Percentiles rank a stretch among this genome's conserved stretches.
Conservation (phyloP, 2,888 invertebrate genomes). For the Eupsilia transversa region DNA sequence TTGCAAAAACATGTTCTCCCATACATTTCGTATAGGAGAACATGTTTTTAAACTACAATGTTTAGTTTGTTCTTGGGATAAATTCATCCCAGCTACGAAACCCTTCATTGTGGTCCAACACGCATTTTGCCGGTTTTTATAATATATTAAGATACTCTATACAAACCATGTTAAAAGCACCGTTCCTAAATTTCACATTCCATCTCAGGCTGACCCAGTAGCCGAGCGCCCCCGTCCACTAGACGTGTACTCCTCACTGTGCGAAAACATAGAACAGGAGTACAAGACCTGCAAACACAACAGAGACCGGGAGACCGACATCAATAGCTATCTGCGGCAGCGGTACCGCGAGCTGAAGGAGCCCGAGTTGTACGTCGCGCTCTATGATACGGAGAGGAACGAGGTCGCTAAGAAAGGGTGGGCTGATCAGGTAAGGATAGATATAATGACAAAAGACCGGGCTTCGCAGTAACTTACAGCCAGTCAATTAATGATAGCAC, state of each 20-base stretch:
- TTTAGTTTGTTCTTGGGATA: too few species aligned
- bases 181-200: background rate
- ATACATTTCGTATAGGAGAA: too few species aligned
- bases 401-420: slow-evolving; percentile 87
- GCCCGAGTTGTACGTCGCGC: slow-evolving; percentile 84
- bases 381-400: slow-evolving; percentile 90
- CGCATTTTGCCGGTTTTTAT: too few species aligned
- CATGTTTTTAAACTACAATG: too few species aligned
- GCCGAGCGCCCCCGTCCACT: slow-evolving; percentile 91
- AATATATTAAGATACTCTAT: too few species aligned
- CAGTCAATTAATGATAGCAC: too few species aligned
- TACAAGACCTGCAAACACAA: slow-evolving; percentile 90
- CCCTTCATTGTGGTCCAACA: too few species aligned
- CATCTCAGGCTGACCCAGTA: slow-evolving; percentile 91
- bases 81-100: too few species aligned
- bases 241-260: slow-evolving; percentile 91
- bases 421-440: slow-evolving; percentile 84
- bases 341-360: slow-evolving; percentile 85
- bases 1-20: too few species aligned
- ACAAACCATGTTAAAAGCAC: background rate
- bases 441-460: background rate
- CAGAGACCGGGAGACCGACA: slow-evolving; percentile 84
- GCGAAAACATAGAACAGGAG: slow-evolving; percentile 92
- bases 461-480: too few species aligned
- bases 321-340: slow-evolving; percentile 82